Evolutionary conservation across 2,888 invertebrate genomes (phyloP), one percentile per base, ranked within the genome.

Genomic region (Chouioia cunea): DNA sequence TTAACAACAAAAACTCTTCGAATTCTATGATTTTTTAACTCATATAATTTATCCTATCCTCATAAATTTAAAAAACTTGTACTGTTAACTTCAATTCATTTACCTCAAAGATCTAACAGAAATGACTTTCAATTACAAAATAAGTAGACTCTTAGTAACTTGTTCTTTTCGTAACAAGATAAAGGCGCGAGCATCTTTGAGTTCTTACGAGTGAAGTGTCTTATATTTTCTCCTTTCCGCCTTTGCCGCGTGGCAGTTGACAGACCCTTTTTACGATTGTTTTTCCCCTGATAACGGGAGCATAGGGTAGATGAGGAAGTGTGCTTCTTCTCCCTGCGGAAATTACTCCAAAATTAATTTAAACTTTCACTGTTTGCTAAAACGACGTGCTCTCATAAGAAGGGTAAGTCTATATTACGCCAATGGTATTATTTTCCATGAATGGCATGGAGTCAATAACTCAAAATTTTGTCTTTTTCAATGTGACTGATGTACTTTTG

Each of bases 301-400:
- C 56, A 56, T 43, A 50, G 43, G 36, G 62, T 54, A 47, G 52
- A 60, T 50, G 43, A 36, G 65, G 64, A 71, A 70, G 65, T 59
- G n/a, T n/a, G 46, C 18, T 53, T 46, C 48, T 14, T 52, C 52
- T 27, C 62, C 27, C 65, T 64, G 72, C 76, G 77, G 77, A 77
- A 77, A 77, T 77, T 77, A 76, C 75, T 73, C 73, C 71, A 72
- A 76, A 76, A 77, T 77, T 77, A 77, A 77, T 77, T 77, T 76
- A 77, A 77, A 77, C 76, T 77, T 77, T 75, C 70, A 63, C 74
- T 62, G 52, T 73, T 65, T 46, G 63, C 65, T 68, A 62, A 47
- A 70, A 23, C 53, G 48, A 62, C 44, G 20, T 36, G 36, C 36
- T 36, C 36, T 36, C 36, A 12, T 36, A 36, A 36, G 36, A 58